Evolutionary conservation across 2,888 invertebrate genomes (phyloP).

Genomic region (Iphiclides podalirius): DNA sequence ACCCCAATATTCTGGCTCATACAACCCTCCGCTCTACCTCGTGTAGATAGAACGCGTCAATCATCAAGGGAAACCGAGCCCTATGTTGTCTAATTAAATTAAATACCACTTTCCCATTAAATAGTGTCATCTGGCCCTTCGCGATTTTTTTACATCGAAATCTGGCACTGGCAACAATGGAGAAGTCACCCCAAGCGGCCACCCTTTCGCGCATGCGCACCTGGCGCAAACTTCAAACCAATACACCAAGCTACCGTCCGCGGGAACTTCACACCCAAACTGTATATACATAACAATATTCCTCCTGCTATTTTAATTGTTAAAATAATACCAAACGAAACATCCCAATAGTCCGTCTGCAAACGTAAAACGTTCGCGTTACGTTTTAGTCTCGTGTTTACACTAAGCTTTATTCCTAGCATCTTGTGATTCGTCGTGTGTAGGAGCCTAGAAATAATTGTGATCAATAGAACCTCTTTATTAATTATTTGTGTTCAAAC

Average conservation of each 20-base stretch:
- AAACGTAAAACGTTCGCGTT: constrained; percentile 31
- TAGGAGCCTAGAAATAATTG: constrained; percentile 44
- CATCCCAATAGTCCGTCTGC: constrained; percentile 69
- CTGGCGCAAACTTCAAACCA: constrained; percentile 54
- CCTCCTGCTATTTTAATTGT: constrained; percentile 54
- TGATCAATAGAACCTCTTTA: constrained; percentile 72
- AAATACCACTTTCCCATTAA: constrained; percentile 39
- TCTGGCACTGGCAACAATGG: constrained; percentile 67
- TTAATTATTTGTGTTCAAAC: constrained; percentile 74
- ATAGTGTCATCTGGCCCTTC: constrained; percentile 26
- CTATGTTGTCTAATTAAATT: constrained; percentile 41
- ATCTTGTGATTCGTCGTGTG: constrained; percentile 21
- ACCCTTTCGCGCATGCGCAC: constrained; percentile 70
- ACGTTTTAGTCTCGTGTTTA: constrained; percentile 17
- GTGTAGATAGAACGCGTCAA: constrained; percentile 34
- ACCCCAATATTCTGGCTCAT: constrained; percentile 43
- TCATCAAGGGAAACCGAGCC: constrained; percentile 38
- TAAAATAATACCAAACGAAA: constrained; percentile 54
- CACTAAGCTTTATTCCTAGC: constrained; percentile 27
- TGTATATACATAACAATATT: constrained; percentile 76
- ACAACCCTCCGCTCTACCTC: constrained; percentile 31
- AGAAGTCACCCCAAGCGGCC: constrained; percentile 50
- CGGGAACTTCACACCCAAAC: constrained; percentile 68
- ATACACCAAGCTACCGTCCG: constrained; percentile 60
- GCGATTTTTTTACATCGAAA: constrained; percentile 48